Conservation (phyloP, 2,113 vertebrate genomes). For the Ardeotis arabs region DNA sequence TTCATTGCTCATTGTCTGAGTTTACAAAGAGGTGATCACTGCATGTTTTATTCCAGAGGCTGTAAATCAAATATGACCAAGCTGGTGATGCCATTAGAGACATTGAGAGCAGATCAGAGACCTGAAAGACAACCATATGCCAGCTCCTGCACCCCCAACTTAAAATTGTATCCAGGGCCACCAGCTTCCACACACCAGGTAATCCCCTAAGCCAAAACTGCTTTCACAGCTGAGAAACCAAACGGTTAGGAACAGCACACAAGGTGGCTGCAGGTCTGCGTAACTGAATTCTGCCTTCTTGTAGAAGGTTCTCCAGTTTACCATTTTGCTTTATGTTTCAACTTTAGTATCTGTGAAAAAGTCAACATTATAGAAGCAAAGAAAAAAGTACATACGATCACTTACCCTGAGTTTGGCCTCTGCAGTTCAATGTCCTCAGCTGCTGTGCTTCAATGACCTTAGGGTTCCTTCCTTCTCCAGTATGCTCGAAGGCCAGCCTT, state of each 20-base stretch:
- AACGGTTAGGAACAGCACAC: background rate
- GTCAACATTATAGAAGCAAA: background rate
- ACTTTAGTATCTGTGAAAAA: background rate
- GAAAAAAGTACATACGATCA: background rate
- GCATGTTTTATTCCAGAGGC: background rate
- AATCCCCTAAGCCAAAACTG: background rate
- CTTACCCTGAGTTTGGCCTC: constrained; percentile 91
- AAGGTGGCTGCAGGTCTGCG: background rate
- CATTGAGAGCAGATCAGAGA: background rate
- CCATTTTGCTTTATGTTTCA: background rate
- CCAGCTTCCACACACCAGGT: background rate
- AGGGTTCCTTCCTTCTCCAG: constrained; percentile 68
- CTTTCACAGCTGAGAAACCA: background rate
- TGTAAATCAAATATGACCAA: background rate
- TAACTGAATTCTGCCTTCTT: background rate
- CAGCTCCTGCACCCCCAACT: background rate
- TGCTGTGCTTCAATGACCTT: constrained; percentile 72
- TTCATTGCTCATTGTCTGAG: background rate
- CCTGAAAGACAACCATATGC: background rate
- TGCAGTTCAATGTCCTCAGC: constrained; percentile 84
- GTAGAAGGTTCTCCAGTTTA: background rate
- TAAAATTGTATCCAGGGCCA: background rate
- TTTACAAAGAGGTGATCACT: background rate
- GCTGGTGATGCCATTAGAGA: background rate
- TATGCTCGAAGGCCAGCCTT: constrained; percentile 62